Base-by-base conservation (phyloP, 2,797 vertebrate species). In the Crocodylus rhombifer region DNA sequence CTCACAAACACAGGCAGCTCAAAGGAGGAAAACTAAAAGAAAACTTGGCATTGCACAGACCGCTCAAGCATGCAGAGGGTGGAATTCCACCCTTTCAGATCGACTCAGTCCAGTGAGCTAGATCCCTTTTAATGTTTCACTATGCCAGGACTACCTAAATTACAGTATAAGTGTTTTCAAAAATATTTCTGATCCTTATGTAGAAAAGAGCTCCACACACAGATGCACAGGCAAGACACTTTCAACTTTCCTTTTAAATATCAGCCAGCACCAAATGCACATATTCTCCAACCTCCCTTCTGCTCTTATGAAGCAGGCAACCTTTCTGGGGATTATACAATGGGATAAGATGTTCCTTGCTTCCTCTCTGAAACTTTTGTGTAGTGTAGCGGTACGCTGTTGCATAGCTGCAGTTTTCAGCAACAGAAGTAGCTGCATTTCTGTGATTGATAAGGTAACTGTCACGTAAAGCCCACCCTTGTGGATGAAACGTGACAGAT, bases 71-170 rank as follows among this genome's bases (percentile, higher is more conserved):
- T 90, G 79, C 0, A 0, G 5, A 61, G 79, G 86, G 26, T 36
- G 92, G 90, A 89, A 93, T 94, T 97, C 93, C 88, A 85, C 84
- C 80, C 30, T 89, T 96, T 85, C 73, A 76, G 64, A n/a, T 33
- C 0, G 42, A 93, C 94, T 33, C 75, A 89, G 84, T 71, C 91
- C 92, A 92, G 74, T 4, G 92, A 97, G 84, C 95, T 3, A 36
- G 4, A 2, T 94, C 91, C 65, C 87, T 95, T 95, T 96, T 88
- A 96, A 95, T 96, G 88, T 84, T 95, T 89, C 57, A 89, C 33
- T 71, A 6, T 60, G 89, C 87, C 96, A 58, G 80, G 80, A 55
- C 81, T 93, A 76, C 88, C 0, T 13, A 94, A 93, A 96, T 97
- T 82, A 93, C 60, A 92, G 85, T 91, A 89, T 80, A 93, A 95